Percentiles rank a stretch among this genome's conserved stretches.
Conservation (phyloP, 2,888 invertebrate species). For the Drosophila infuscata region DNA sequence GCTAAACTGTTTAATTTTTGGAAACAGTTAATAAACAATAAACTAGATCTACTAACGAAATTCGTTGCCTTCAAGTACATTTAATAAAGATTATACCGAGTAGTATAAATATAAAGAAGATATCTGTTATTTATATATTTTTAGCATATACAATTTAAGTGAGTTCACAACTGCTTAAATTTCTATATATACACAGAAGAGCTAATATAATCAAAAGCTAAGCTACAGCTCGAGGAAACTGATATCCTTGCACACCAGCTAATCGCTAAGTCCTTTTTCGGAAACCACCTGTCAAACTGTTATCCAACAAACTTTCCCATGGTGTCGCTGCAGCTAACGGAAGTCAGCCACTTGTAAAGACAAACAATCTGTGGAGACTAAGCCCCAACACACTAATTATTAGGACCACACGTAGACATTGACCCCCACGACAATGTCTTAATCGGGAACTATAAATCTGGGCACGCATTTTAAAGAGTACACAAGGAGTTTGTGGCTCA, state of each 20-base stretch:
- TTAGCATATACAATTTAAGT: neutral
- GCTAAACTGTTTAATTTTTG: neutral
- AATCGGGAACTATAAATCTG: conserved; percentile 64
- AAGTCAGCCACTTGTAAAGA: conserved; percentile 54
- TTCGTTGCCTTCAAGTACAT: neutral
- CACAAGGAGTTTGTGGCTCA: conserved; percentile 35
- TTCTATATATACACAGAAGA: neutral
- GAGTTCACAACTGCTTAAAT: neutral
- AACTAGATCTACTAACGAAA: neutral
- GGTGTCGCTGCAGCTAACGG: conserved; percentile 29
- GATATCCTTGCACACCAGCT: conserved; percentile 8
- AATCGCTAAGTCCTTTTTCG: conserved; percentile 10
- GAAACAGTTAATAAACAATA: too few relatives aligned
- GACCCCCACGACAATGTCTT: conserved; percentile 58
- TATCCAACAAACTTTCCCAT: conserved; percentile 43
- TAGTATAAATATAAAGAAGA: neutral
- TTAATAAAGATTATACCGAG: neutral
- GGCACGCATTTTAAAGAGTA: conserved; percentile 67
- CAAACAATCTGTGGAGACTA: conserved; percentile 50
- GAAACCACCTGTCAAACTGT: conserved; percentile 44
- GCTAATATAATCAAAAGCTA: neutral
- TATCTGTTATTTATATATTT: neutral
- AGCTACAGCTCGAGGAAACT: conserved; percentile 6
- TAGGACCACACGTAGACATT: conserved; percentile 59
- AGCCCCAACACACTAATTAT: conserved; percentile 57